These are phyloP conservation scores for Urophycis tenuis DNA, from an alignment of 2,797 vertebrate genomes.

Conservation along the genomic window DNA sequence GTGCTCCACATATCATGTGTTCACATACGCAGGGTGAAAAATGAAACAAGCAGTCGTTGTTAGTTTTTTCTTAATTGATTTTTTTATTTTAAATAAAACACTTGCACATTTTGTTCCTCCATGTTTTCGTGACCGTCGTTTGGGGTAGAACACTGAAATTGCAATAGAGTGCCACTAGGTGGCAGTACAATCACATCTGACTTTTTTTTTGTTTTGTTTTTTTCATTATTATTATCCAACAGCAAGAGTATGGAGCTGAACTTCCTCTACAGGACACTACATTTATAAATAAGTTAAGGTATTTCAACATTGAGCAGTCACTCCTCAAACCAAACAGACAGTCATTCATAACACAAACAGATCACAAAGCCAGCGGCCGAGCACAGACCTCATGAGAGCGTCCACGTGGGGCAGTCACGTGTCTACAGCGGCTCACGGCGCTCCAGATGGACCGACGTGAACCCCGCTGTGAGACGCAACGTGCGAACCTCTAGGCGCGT, in stretches of 20 bases:
- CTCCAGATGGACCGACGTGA: conserved; percentile 27
- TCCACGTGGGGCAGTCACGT: conserved; percentile 36
- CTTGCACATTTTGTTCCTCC: conserved; percentile 60
- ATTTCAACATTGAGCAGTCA: conserved; percentile 85
- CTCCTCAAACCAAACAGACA: conserved; percentile 77
- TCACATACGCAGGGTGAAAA: background rate
- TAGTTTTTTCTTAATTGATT: conserved; percentile 62
- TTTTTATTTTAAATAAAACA: conserved; percentile 74
- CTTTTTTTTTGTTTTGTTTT: conserved; percentile 52
- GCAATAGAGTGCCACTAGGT: conserved; percentile 76
- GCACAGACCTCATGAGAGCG: conserved; percentile 27
- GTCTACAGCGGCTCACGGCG: conserved; percentile 31
- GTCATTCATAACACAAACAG: conserved; percentile 69
- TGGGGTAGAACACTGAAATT: conserved; percentile 74
- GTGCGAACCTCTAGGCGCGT: conserved; percentile 22
- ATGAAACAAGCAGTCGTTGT: conserved; percentile 24
- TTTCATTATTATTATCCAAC: conserved; percentile 64
- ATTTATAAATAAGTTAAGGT: conserved; percentile 89
- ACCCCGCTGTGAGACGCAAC: conserved; percentile 33
- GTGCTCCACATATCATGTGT: background rate
- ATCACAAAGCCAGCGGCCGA: conserved; percentile 60
- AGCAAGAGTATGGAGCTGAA: conserved; percentile 78
- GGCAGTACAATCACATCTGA: conserved; percentile 81
- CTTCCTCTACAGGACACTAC: conserved; percentile 81
- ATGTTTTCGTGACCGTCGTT: conserved; percentile 56